Evolutionary conservation across 2,888 invertebrate species (phyloP).

Genomic region (Punctoribates punctum): DNA sequence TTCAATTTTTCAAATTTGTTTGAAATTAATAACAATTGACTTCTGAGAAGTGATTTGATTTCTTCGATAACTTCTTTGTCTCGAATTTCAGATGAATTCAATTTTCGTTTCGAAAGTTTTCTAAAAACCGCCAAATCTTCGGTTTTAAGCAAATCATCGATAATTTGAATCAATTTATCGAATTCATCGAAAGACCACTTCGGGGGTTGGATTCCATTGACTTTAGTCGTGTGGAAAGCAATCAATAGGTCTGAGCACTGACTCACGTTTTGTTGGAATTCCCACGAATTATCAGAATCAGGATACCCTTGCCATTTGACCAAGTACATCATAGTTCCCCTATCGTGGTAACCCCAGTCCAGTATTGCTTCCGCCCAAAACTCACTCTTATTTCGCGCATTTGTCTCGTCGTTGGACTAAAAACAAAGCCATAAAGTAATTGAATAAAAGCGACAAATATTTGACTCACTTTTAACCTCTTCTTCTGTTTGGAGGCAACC

Average conservation of each 20-base stretch:
- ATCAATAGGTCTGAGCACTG: not conserved
- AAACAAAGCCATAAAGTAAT: too few relatives aligned
- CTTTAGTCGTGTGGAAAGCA: not conserved
- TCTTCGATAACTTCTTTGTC: not conserved
- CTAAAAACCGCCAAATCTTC: not conserved
- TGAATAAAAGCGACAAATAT: too few relatives aligned
- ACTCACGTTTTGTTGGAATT: not conserved
- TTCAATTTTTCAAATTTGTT: not conserved
- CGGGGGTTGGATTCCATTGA: slow-evolving; percentile 6
- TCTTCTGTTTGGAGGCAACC: too few relatives aligned
- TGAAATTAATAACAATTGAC: not conserved
- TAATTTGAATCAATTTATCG: not conserved
- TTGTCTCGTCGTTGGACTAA: not conserved
- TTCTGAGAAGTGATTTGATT: not conserved
- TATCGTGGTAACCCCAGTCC: slow-evolving; percentile 19
- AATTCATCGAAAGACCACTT: slow-evolving; percentile 16
- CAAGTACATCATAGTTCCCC: slow-evolving; percentile 4
- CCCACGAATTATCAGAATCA: slow-evolving; percentile 1
- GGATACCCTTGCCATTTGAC: slow-evolving; percentile 1
- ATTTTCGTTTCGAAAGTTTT: not conserved
- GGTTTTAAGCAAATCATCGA: not conserved
- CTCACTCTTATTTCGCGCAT: not conserved
- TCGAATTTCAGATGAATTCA: not conserved
- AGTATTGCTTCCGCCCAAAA: not conserved
- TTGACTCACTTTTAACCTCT: too few relatives aligned